Evolutionary conservation across 2,888 invertebrate species (phyloP).

Genomic region (Galerucella pusilla): DNA sequence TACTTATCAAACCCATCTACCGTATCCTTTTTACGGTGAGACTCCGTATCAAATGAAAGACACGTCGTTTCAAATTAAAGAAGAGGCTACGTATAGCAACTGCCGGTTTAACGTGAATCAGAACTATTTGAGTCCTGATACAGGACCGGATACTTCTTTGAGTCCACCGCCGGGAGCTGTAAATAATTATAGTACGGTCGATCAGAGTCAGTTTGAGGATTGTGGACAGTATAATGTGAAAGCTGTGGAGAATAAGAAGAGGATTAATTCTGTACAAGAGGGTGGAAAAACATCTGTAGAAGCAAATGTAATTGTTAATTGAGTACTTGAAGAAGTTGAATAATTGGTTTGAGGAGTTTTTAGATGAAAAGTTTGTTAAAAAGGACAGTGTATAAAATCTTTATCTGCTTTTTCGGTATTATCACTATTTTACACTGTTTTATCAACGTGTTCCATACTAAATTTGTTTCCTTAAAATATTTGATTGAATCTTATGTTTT

Average conservation of each 20-base stretch:
- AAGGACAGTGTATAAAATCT: too few species aligned
- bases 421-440: too few species aligned
- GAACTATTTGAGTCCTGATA: conserved; percentile 25
- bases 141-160: conserved; percentile 53
- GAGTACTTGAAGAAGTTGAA: not conserved
- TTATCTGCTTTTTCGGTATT: too few species aligned
- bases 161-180: conserved; percentile 48
- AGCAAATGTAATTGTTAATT: conserved; percentile 48
- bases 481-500: too few species aligned
- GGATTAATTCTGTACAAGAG: conserved; percentile 1
- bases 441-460: too few species aligned
- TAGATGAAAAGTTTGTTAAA: too few species aligned
- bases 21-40: conserved; percentile 39
- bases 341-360: too few species aligned
- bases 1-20: conserved; percentile 42
- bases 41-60: conserved; percentile 43
- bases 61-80: conserved; percentile 38
- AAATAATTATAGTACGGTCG: conserved; percentile 33
- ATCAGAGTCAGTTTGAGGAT: conserved; percentile 53
- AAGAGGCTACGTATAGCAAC: conserved; percentile 49
- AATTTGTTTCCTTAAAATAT: too few species aligned
- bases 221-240: conserved; percentile 42
- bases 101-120: conserved; percentile 48
- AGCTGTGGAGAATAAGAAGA: not conserved
- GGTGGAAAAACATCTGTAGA: not conserved